Evolutionary conservation across 23 tunicate genomes (phyloP), one percentile per base, ranked within the genome.

Genomic region (Trididemnum clinides): DNA sequence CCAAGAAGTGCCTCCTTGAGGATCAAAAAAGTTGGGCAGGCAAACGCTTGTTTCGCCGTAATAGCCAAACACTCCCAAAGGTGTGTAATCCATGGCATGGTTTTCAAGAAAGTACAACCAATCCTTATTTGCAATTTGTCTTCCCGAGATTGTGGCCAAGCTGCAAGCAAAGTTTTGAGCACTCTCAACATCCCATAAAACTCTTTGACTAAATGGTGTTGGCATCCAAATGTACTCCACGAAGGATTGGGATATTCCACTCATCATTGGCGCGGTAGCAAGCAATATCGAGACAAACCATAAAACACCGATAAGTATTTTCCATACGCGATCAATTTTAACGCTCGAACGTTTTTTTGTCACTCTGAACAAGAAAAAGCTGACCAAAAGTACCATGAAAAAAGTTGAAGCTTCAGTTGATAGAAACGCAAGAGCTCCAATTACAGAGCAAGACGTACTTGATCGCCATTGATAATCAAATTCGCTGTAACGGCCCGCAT

Each of bases 21-120:
- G 12, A 33, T 36, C 82, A 62, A 37, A 85, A 0, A 85, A 57
- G 27, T 65, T 31, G 15, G 88, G 88, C 82, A 85, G 54, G 71
- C 88, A 85, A 21, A 85, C 64, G 39, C 88, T 85, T 57, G 88
- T 75, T 57, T 57, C 82, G 6, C 88, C 58, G 69, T 57, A 85
- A 35, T 73, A 85, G 23, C 88, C 88, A 39, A 85, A 74, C 20
- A 74, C 82, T 20, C 88, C 88, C 20, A 34, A 39, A 2, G 76
- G 77, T 28, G 87, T 79, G 71, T 49, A 71, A 10, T 50, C 30
- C 0, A 23, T 4, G 1, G 5, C 6, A 19, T 70, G 26, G 10
- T 26, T 10, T 7, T 22, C 1, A 31, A 30, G 3, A 0, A 33
- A 32, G 1, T 57, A 51, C 2, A 10, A 19, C 87, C 87, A 83